Base-by-base conservation (phyloP, 2,888 invertebrate genomes). In the Cactoblastis cactorum region DNA sequence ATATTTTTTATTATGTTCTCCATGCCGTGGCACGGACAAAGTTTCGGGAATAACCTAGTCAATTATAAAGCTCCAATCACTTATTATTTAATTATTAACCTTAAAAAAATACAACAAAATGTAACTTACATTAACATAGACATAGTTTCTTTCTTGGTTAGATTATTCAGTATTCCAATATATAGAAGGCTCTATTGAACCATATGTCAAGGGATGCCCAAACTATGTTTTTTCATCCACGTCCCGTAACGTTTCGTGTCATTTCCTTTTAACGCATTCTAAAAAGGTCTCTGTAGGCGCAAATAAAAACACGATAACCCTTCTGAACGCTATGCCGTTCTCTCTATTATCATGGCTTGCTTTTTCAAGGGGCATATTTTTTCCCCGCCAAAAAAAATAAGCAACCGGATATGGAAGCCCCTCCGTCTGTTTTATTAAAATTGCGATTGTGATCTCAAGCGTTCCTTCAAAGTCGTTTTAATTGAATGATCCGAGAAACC, bases 341-440 rank as follows among this genome's bases (percentile, higher is more conserved):
- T 83, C 83, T 87, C 83, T 86, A 84, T 85, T 86, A 87, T 85
- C 83, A 83, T 77, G 77, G 83, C 72, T 73, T 69, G 71, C 74
- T 79, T 80, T 73, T 82, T 74, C 75, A 75, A 82, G 78, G 83
- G 80, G 75, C 59, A 57, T 57, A 66, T 57, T 67, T 80, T 80
- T 81, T 80, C 77, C 69, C 28, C 66, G 56, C 62, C 65, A 69
- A 69, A 82, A 83, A 85, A 83, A 82, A 80, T 73, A 74, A 76
- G 75, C 75, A 71, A 56, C 80, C 83, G 86, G 85, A 87, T 85
- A 85, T 80, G 79, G 80, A 66, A 74, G 76, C 72, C 74, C 78
- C 77, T 70, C 80, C 83, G 77, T 79, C 83, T 86, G 86, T 82
- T 86, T 86, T 84, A 86, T 87, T 86, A 86, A 86, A 86, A 81